phyloP scores from a whole-genome alignment of 53 echinoderm and acorn worm genomes.

The Echinometra lucunter region DNA sequence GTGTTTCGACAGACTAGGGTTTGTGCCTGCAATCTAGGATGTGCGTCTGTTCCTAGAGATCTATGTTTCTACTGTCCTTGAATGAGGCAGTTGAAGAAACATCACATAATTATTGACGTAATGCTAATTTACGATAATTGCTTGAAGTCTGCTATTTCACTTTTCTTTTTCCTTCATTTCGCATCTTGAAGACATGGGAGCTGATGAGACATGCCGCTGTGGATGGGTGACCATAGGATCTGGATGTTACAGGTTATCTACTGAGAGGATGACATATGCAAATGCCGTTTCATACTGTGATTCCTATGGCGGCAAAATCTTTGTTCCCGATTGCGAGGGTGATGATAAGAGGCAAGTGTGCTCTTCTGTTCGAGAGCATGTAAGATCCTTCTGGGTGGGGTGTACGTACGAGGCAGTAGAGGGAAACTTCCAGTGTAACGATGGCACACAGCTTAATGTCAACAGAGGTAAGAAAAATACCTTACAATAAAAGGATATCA shows the following conservation, averaged over 20 bases:
- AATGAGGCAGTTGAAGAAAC: too few species aligned
- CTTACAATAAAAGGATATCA: too few species aligned
- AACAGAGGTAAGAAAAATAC: neutral
- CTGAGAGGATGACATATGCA: neutral
- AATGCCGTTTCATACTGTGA: neutral
- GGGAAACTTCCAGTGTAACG: neutral
- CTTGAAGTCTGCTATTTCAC: too few species aligned
- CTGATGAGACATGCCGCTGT: neutral
- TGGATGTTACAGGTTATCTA: neutral
- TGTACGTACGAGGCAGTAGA: neutral
- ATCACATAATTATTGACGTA: too few species aligned
- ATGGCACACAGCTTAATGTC: neutral
- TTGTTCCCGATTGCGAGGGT: neutral
- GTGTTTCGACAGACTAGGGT: too few species aligned
- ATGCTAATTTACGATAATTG: too few species aligned
- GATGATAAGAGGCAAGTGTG: neutral
- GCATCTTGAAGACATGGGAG: too few species aligned
- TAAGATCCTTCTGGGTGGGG: neutral
- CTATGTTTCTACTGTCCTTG: too few species aligned
- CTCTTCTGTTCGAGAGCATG: too few species aligned
- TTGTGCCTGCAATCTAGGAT: too few species aligned
- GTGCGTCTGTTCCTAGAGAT: too few species aligned
- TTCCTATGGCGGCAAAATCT: neutral
- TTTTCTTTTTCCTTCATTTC: too few species aligned
- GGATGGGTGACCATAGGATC: neutral